phyloP scores from a whole-genome alignment of 2,113 vertebrate genomes.

The Himantopus leucocephalus region DNA sequence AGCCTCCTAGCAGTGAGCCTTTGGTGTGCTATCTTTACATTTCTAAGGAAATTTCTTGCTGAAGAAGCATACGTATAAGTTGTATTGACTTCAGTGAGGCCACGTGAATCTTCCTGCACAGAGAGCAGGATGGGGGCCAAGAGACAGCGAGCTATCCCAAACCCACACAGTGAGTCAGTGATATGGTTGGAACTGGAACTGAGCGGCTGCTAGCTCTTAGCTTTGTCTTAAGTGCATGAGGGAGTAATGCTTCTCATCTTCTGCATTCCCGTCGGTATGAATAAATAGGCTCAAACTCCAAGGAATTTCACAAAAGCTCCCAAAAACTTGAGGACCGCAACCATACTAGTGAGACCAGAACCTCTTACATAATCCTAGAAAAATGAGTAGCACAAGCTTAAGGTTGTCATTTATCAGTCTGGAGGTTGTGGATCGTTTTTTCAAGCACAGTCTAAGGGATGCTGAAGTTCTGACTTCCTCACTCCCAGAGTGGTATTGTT shows the following conservation, averaged over 20 bases:
- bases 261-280: not conserved
- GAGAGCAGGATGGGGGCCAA: not conserved
- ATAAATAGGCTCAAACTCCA: slow-evolving; percentile 7
- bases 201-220: not conserved
- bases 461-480: not conserved
- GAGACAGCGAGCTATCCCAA: slow-evolving; percentile 8
- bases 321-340: not conserved
- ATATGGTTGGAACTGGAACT: slow-evolving; percentile 14
- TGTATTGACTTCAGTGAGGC: not conserved
- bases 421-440: not conserved
- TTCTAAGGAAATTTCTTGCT: not conserved
- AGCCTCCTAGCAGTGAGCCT: not conserved
- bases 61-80: not conserved
- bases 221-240: not conserved
- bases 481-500: fast-evolving
- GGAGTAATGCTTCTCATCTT: not conserved
- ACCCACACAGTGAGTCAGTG: slow-evolving; percentile 36
- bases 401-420: not conserved
- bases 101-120: not conserved
- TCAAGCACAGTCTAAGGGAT: fast-evolving
- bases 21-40: not conserved
- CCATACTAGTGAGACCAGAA: not conserved
- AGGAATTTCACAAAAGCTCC: not conserved
- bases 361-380: not conserved
- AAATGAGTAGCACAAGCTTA: not conserved